phyloP scores from a whole-genome alignment of 2,113 vertebrate genomes.

The Salminus brasiliensis region DNA sequence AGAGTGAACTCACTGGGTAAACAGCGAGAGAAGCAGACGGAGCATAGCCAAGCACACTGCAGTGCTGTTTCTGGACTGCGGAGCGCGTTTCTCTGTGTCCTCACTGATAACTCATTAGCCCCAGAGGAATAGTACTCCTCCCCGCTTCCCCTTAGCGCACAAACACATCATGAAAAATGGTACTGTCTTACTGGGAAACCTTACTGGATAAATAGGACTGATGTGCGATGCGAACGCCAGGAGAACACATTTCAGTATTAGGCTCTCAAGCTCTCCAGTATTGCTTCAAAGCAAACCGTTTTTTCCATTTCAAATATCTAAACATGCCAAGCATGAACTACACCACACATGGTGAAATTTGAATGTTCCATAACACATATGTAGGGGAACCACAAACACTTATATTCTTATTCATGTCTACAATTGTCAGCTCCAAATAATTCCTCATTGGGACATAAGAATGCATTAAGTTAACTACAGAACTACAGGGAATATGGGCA shows the following conservation, averaged over 20 bases:
- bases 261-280: slow-evolving; percentile 10
- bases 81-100: slow-evolving; percentile 48
- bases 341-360: too few relatives aligned
- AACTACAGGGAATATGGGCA: too few relatives aligned
- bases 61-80: slow-evolving; percentile 46
- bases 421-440: too few relatives aligned
- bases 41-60: slow-evolving; percentile 51
- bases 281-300: slow-evolving; percentile 20
- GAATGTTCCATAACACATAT: too few relatives aligned
- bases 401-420: too few relatives aligned
- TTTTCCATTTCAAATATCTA: slow-evolving; percentile 19
- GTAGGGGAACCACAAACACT: too few relatives aligned
- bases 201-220: slow-evolving; percentile 41
- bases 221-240: slow-evolving; percentile 20
- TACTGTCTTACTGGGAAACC: slow-evolving; percentile 45
- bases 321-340: not conserved
- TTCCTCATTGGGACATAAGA: too few relatives aligned
- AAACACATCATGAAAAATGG: slow-evolving; percentile 47
- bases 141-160: slow-evolving; percentile 19
- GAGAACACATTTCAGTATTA: slow-evolving; percentile 28
- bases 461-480: too few relatives aligned
- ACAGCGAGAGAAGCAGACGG: slow-evolving; percentile 34
- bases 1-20: slow-evolving; percentile 49
- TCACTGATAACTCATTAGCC: slow-evolving; percentile 52
- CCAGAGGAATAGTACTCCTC: slow-evolving; percentile 38